Evolutionary conservation across 2,888 invertebrate genomes (phyloP), one percentile per base, ranked within the genome.

Genomic region (Myopa testacea): DNA sequence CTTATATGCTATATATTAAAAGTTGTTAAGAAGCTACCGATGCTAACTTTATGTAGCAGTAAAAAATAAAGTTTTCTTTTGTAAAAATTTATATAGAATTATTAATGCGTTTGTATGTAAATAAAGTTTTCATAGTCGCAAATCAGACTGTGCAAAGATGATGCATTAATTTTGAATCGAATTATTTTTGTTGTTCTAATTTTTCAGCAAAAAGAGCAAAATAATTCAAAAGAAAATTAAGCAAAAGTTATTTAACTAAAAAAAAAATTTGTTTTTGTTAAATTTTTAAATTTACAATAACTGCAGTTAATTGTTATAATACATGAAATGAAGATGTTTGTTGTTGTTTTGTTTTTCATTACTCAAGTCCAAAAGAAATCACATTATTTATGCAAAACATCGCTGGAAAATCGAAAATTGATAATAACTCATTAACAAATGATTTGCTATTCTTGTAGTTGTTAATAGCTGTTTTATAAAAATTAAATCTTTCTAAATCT

Each of bases 211-310:
- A 26, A 65, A 52, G 34, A 62, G 2, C 19, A 62, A 74, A 74
- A 50, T 63, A 74, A 65, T 63, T 8, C 73, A 63, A 65, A 34
- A n/a, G 10, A 63, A 74, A 74, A 63, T 74, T 74, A 37, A 14
- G 37, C 45, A 45, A 65, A 3, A 37, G 34, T 55, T 65, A 4
- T 38, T 34, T 65, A 34, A 26, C 3, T 63, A 26, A 63, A 26
- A 63, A 19, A 26, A 12, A 69, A 71, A 55, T 75, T 75, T 40
- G 62, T 50, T 68, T 70, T 55, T 75, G 73, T 65, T 74, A 12
- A 14, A 8, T 71, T 34, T 62, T 80, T 50, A 19, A 5, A n/a
- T 55, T 55, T 69, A 38, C 14, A 69, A 19, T 26, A n/a, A n/a
- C n/a, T 45, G 50, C 19, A 69, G 45, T 12, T 50, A 4, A 10